Conservation (phyloP, 2,113 vertebrate genomes). For the Coreoperca whiteheadi region DNA sequence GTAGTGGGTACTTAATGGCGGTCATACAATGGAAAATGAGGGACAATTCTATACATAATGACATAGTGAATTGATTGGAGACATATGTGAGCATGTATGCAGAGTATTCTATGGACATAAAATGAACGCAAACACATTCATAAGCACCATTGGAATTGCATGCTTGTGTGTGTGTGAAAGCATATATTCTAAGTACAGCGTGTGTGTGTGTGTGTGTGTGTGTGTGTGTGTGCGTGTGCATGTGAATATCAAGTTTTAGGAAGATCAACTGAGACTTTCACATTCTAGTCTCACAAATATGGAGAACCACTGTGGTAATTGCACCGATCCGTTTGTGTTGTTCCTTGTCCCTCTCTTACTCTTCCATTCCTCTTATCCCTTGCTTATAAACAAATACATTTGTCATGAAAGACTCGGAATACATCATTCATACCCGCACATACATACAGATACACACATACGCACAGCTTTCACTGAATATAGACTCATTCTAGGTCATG, state of each 20-base stretch:
- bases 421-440: conserved; percentile 44
- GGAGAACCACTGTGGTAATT: conserved; percentile 12
- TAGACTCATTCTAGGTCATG: conserved; percentile 69
- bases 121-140: conserved; percentile 25
- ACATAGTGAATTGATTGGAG: conserved; percentile 57
- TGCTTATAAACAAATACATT: conserved; percentile 65
- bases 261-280: conserved; percentile 23
- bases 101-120: conserved; percentile 13
- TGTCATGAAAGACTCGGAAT: conserved; percentile 53
- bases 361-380: conserved; percentile 33
- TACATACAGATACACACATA: conserved; percentile 36
- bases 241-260: conserved; percentile 17
- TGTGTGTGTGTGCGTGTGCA: background rate
- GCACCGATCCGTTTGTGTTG: conserved; percentile 13
- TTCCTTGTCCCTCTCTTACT: conserved; percentile 16
- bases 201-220: background rate
- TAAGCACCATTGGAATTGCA: background rate
- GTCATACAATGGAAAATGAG: conserved; percentile 69
- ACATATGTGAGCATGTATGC: conserved; percentile 42
- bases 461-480: conserved; percentile 54
- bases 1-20: conserved; percentile 73
- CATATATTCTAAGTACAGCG: background rate
- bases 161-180: background rate
- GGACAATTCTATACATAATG: conserved; percentile 74
- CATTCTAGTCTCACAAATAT: conserved; percentile 15